Conservation (phyloP, 2,797 vertebrate genomes). For the Hydrolagus colliei region DNA sequence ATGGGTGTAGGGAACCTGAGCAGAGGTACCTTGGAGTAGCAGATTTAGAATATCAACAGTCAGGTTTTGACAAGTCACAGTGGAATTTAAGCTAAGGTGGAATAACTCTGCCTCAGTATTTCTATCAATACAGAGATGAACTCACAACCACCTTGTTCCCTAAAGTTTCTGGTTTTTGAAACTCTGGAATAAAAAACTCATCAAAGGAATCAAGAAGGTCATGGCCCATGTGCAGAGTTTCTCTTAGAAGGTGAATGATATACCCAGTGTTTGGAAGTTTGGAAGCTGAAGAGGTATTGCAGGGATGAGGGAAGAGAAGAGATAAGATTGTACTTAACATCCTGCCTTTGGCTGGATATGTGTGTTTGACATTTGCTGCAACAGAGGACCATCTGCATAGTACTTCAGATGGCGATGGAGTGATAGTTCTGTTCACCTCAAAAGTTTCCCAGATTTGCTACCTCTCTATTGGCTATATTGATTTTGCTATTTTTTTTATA, state of each 20-base stretch:
- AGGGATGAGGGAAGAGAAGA: not conserved
- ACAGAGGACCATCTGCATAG: not conserved
- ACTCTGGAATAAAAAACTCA: not conserved
- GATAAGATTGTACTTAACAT: not conserved
- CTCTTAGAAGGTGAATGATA: not conserved
- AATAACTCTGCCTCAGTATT: constrained; percentile 29
- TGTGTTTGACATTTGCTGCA: not conserved
- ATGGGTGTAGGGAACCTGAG: not conserved
- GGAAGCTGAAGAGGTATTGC: not conserved
- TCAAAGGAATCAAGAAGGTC: not conserved
- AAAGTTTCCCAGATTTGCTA: not conserved
- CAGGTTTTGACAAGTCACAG: constrained; percentile 23
- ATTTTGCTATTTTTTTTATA: not conserved
- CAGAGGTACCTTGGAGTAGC: not conserved
- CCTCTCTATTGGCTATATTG: not conserved
- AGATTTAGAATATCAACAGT: constrained; percentile 17
- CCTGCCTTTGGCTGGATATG: not conserved
- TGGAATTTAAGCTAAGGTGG: constrained; percentile 19
- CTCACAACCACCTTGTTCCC: constrained; percentile 20
- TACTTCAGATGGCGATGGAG: not conserved
- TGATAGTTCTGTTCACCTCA: not conserved
- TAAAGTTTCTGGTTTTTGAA: constrained; percentile 23
- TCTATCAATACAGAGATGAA: constrained; percentile 12
- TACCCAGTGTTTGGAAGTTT: constrained; percentile 10
- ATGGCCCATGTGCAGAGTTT: not conserved